Evolutionary conservation across 2,888 invertebrate genomes (phyloP).

Genomic region (Campaea margaritaria): DNA sequence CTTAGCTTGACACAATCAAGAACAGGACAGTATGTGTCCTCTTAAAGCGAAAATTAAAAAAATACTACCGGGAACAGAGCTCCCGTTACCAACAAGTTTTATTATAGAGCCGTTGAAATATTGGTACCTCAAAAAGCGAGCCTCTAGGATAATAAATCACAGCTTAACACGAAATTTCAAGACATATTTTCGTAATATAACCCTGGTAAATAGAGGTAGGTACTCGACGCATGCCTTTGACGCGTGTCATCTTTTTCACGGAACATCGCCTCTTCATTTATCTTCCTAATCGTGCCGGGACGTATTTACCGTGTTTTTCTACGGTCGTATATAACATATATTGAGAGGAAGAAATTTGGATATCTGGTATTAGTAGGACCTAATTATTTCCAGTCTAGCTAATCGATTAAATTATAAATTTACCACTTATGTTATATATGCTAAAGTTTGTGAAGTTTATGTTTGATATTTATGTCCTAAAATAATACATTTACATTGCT

Average conservation of each 20-base stretch:
- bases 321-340: constrained; percentile 12
- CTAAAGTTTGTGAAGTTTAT: too few relatives aligned
- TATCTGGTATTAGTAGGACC: neutral
- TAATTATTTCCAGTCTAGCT: neutral
- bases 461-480: too few relatives aligned
- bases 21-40: too few relatives aligned
- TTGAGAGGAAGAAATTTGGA: neutral
- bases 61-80: too few relatives aligned
- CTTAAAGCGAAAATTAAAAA: too few relatives aligned
- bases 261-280: constrained; percentile 39
- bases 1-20: too few relatives aligned
- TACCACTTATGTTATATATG: too few relatives aligned
- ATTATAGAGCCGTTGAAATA: too few relatives aligned
- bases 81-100: too few relatives aligned
- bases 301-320: constrained; percentile 31
- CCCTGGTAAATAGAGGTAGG: constrained; percentile 16
- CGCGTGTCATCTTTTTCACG: constrained; percentile 42
- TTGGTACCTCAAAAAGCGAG: too few relatives aligned
- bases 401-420: too few relatives aligned
- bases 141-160: constrained; percentile 10
- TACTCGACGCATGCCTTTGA: constrained; percentile 32
- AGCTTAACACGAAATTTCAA: neutral
- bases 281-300: constrained; percentile 36
- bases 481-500: too few relatives aligned
- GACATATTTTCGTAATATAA: constrained; percentile 22